Conservation (phyloP, 2,888 invertebrate genomes). For the Operophtera brumata region DNA sequence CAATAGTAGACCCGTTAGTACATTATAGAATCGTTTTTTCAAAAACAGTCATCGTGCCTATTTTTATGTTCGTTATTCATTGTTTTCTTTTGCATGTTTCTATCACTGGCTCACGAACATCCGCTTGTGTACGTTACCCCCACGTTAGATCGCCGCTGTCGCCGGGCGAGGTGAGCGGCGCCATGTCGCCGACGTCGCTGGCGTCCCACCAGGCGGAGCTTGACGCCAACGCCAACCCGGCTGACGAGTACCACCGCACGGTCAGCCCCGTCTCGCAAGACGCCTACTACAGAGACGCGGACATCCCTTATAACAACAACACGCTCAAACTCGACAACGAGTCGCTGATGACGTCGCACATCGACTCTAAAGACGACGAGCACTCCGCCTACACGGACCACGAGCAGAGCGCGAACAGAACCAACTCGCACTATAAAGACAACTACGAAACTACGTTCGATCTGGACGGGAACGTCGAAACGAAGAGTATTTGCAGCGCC, state of each 20-base stretch:
- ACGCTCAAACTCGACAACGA: slow-evolving; percentile 75
- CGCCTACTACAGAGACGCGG: slow-evolving; percentile 77
- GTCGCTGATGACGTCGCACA: slow-evolving; percentile 70
- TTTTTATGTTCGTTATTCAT: slow-evolving; percentile 55
- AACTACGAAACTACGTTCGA: slow-evolving; percentile 93
- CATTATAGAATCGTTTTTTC: no score
- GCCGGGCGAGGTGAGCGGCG: slow-evolving; percentile 66
- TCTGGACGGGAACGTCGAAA: slow-evolving; percentile 95
- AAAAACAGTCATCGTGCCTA: no score
- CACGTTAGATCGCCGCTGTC: slow-evolving; percentile 75
- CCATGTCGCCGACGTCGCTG: slow-evolving; percentile 71
- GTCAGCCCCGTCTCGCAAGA: slow-evolving; percentile 79
- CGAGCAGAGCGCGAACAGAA: slow-evolving; percentile 57
- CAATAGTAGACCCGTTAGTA: no score
- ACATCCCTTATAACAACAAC: slow-evolving; percentile 71
- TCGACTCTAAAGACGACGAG: slow-evolving; percentile 72
- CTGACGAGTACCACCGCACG: slow-evolving; percentile 62
- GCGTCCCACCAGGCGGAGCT: slow-evolving; percentile 55
- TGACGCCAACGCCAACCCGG: slow-evolving; percentile 57
- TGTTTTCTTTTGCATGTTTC: slow-evolving; percentile 77
- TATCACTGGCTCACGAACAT: slow-evolving; percentile 77
- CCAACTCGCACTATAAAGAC: slow-evolving; percentile 81
- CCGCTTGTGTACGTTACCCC: slow-evolving; percentile 71
- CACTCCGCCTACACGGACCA: slow-evolving; percentile 61
- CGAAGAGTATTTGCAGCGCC: slow-evolving; percentile 92